Percentiles rank a stretch among this genome's conserved stretches.
Conservation (phyloP, 2,888 invertebrate species). For the Hirtodrosophila alboralis region DNA sequence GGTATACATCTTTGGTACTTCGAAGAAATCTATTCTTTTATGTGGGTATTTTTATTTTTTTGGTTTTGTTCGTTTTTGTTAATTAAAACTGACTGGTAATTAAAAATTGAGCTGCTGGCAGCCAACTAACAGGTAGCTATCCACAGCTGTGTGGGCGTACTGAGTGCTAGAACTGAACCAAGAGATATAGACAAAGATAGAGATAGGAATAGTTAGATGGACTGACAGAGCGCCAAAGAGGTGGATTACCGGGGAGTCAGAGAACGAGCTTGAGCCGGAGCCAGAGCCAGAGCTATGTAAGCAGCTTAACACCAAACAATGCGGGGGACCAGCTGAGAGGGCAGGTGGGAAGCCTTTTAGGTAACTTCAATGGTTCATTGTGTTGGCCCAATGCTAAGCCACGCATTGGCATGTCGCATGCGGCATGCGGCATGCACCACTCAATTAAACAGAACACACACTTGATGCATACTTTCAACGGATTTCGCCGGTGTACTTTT, state of each 20-base stretch:
- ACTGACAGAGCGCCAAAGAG: not conserved
- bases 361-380: slow-evolving; percentile 10
- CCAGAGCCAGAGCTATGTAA: slow-evolving; percentile 24
- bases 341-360: slow-evolving; percentile 19
- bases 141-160: slow-evolving; percentile 11
- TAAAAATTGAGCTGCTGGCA: slow-evolving; percentile 57
- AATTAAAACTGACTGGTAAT: slow-evolving; percentile 65
- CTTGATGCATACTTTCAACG: not conserved
- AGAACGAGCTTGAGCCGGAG: not conserved
- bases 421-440: not conserved
- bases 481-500: too few relatives aligned
- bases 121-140: slow-evolving; percentile 9
- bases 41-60: not conserved
- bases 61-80: slow-evolving; percentile 28
- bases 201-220: not conserved
- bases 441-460: not conserved
- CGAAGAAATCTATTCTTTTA: too few relatives aligned
- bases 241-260: too few relatives aligned
- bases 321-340: slow-evolving; percentile 14
- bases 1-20: too few relatives aligned
- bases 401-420: slow-evolving; percentile 21
- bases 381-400: slow-evolving; percentile 32
- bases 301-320: slow-evolving; percentile 62
- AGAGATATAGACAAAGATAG: slow-evolving; percentile 2
- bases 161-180: not conserved